Conservation (phyloP, 2,888 invertebrate species). For the Diploptera punctata region DNA sequence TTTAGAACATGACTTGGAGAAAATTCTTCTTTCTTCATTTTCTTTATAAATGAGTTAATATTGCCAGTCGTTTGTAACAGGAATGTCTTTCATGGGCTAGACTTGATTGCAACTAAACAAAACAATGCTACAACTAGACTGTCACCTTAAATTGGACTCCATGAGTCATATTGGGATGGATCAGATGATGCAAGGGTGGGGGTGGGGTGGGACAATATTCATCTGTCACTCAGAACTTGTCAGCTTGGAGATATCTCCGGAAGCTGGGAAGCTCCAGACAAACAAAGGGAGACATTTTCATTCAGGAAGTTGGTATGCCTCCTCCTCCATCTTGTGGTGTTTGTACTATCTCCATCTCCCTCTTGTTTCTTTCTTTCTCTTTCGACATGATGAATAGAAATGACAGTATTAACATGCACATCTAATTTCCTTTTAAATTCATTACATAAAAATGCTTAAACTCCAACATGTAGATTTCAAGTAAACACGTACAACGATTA, state of each 20-base stretch:
- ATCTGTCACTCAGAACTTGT: constrained; percentile 26
- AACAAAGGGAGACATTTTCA: constrained; percentile 26
- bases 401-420: constrained; percentile 19
- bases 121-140: background rate
- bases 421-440: constrained; percentile 18
- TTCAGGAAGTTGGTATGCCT: constrained; percentile 16
- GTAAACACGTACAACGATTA: background rate
- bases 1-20: too few relatives aligned
- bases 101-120: background rate
- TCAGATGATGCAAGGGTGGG: constrained; percentile 13
- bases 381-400: constrained; percentile 13
- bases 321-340: constrained; percentile 25
- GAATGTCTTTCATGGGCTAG: background rate
- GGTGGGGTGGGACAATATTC: constrained; percentile 17
- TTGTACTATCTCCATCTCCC: background rate
- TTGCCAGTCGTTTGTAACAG: too few relatives aligned
- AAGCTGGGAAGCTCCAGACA: constrained; percentile 23
- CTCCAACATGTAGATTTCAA: too few relatives aligned
- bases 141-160: constrained; percentile 29
- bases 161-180: constrained; percentile 19
- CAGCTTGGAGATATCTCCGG: constrained; percentile 26
- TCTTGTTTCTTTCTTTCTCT: too few relatives aligned
- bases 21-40: too few relatives aligned
- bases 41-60: too few relatives aligned
- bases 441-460: background rate